phyloP scores from a whole-genome alignment of 2,797 vertebrate genomes.

The Poeciliopsis turneri region DNA sequence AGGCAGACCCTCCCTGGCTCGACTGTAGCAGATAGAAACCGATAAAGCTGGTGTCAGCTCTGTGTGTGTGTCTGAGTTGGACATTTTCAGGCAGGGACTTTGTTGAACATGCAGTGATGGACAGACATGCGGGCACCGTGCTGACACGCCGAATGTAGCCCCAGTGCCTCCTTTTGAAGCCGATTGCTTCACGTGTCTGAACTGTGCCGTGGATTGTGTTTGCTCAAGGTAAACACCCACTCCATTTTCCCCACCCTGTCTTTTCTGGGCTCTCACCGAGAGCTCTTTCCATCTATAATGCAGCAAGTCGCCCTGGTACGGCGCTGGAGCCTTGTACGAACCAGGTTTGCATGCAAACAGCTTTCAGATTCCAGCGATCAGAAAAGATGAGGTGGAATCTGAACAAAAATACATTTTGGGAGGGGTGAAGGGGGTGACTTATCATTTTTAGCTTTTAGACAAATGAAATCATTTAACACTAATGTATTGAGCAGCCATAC shows the following conservation, averaged over 20 bases:
- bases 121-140: conserved; percentile 22
- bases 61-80: not conserved
- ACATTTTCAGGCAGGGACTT: conserved; percentile 7
- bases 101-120: conserved; percentile 22
- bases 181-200: conserved; percentile 34
- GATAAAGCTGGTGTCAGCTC: conserved; percentile 27
- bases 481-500: not conserved
- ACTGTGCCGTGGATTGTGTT: conserved; percentile 31
- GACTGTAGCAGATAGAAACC: conserved; percentile 40
- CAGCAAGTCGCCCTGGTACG: not conserved
- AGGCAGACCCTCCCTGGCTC: conserved; percentile 20
- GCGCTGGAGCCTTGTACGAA: not conserved
- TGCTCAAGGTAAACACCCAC: conserved; percentile 40
- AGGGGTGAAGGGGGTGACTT: not conserved
- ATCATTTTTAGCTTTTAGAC: too few species aligned
- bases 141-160: conserved; percentile 36
- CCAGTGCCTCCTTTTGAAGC: conserved; percentile 32
- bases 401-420: not conserved
- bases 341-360: not conserved
- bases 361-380: not conserved
- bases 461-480: not conserved
- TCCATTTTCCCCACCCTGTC: conserved; percentile 16
- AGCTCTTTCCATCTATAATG: not conserved
- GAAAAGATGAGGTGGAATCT: not conserved
- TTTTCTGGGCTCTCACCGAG: conserved; percentile 1